A percentile compares a stretch with the other conserved stretches of the same genome.
phyloP scores from a whole-genome alignment of 2,113 vertebrate genomes.

The Chloebia gouldiae region DNA sequence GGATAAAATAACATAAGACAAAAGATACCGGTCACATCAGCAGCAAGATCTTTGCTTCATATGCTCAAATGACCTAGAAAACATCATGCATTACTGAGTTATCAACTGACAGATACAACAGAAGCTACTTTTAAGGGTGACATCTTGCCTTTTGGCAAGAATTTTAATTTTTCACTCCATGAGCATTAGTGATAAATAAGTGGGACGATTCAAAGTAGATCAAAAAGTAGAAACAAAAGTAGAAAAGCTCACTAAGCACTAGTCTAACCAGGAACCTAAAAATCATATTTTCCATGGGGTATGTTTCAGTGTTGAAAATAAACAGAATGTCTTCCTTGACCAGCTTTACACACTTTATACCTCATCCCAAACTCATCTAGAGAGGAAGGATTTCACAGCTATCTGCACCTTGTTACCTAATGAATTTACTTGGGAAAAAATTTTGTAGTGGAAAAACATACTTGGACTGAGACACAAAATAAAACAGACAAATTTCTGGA shows the following conservation, averaged over 20 bases:
- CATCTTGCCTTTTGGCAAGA: constrained; percentile 21
- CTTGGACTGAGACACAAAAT: neutral
- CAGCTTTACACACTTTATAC: neutral
- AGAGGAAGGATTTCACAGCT: neutral
- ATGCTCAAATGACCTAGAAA: constrained; percentile 24
- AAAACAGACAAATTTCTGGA: neutral
- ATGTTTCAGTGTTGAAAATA: neutral
- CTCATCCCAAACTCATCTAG: neutral
- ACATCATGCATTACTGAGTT: neutral
- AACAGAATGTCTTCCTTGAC: neutral
- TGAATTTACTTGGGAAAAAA: neutral
- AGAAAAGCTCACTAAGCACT: neutral
- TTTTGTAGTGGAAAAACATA: neutral
- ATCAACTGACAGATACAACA: constrained; percentile 9
- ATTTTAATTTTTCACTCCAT: neutral
- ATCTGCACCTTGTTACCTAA: neutral
- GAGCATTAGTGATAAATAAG: neutral
- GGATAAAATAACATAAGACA: neutral
- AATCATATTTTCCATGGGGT: neutral
- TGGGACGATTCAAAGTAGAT: neutral
- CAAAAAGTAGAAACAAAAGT: neutral
- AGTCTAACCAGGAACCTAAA: neutral
- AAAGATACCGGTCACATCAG: neutral
- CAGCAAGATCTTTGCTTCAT: neutral
- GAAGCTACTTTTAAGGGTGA: neutral